Percentiles rank a stretch among this genome's conserved stretches.
Evolutionary conservation across 1,140 invertebrate species (phyloP).

Genomic region (Panagrolaimus sp.): DNA sequence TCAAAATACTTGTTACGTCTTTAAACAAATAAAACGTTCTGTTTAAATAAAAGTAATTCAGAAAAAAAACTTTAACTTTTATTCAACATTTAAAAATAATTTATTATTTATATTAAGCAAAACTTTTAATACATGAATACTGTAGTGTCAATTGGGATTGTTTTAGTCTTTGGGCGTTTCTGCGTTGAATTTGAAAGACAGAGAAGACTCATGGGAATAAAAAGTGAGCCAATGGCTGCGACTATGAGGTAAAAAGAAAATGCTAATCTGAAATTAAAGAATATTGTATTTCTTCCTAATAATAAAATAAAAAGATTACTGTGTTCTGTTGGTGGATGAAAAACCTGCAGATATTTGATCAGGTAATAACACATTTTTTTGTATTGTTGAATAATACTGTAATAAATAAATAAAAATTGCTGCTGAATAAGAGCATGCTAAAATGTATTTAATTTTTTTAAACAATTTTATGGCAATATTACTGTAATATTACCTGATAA

Average conservation of each 20-base stretch:
- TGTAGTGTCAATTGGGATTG: slow-evolving; percentile 14
- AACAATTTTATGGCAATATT: no score
- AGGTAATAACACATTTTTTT: slow-evolving; percentile 12
- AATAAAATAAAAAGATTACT: not conserved
- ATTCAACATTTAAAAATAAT: not conserved
- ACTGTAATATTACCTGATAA: not conserved
- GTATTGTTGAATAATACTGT: slow-evolving; percentile 11
- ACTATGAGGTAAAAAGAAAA: slow-evolving; percentile 12
- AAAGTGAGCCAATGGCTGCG: not conserved
- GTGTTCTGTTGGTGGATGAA: not conserved
- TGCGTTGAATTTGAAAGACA: slow-evolving; percentile 10
- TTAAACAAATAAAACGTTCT: slow-evolving; percentile 19
- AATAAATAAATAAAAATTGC: not conserved
- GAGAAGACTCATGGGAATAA: slow-evolving; percentile 5
- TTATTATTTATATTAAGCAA: not conserved
- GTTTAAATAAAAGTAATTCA: not conserved
- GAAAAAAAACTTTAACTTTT: not conserved
- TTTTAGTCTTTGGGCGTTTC: not conserved
- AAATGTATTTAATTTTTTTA: slow-evolving; percentile 1
- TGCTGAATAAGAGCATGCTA: not conserved
- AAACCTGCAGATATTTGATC: slow-evolving; percentile 3
- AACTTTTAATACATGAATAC: slow-evolving; percentile 14
- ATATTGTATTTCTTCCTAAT: not conserved
- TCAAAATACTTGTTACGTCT: slow-evolving; percentile 27
- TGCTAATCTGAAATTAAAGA: slow-evolving; percentile 7